A percentile compares a stretch with the other conserved stretches of the same genome.
Conservation (phyloP, 2,888 invertebrate genomes). For the Ligdia adustata region DNA sequence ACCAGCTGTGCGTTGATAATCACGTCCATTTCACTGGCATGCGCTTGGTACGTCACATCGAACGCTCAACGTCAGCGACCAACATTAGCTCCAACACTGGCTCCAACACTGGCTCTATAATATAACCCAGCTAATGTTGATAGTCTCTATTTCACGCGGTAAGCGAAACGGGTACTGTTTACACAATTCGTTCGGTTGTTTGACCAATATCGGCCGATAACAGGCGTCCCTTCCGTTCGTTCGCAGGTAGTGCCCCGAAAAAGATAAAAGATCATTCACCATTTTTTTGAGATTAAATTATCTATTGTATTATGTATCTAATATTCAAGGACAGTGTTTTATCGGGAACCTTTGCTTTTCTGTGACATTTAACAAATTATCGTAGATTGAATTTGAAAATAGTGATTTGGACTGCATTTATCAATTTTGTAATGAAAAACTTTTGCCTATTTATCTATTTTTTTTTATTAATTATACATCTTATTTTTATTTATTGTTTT, state of each 20-base stretch:
- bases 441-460: too few species aligned
- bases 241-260: slow-evolving; percentile 44
- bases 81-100: slow-evolving; percentile 34
- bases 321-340: slow-evolving; percentile 24
- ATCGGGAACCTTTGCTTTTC: slow-evolving; percentile 8
- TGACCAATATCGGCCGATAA: slow-evolving; percentile 42
- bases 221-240: slow-evolving; percentile 43
- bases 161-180: slow-evolving; percentile 20
- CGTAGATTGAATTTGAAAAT: too few species aligned
- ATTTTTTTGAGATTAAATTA: slow-evolving; percentile 31
- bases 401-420: too few species aligned
- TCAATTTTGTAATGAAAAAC: too few species aligned
- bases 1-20: slow-evolving; percentile 74
- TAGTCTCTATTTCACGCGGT: slow-evolving; percentile 11
- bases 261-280: slow-evolving; percentile 24
- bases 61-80: slow-evolving; percentile 28
- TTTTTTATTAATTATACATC: too few species aligned
- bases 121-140: slow-evolving; percentile 22
- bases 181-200: slow-evolving; percentile 39
- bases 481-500: too few species aligned
- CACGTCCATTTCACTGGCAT: slow-evolving; percentile 70
- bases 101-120: not conserved
- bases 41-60: slow-evolving; percentile 53
- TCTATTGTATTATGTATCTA: slow-evolving; percentile 26
- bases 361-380: slow-evolving; percentile 14